phyloP scores from a whole-genome alignment of 2,888 invertebrate genomes.

The Tenthredo distinguenda region DNA sequence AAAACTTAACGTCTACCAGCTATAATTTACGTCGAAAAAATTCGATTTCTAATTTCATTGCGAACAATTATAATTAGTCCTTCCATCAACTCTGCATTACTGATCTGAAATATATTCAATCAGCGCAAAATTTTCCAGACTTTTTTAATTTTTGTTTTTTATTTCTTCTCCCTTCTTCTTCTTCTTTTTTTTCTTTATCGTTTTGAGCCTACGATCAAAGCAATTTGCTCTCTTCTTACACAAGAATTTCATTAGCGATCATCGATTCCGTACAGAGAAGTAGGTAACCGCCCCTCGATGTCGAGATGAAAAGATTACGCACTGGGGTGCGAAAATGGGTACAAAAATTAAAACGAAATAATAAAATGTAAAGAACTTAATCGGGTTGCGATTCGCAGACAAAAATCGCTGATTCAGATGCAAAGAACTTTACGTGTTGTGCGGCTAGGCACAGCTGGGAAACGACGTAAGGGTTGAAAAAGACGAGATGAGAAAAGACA shows the following conservation, averaged over 20 bases:
- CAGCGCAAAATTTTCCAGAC: background rate
- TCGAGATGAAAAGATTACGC: background rate
- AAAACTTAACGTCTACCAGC: background rate
- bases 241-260: background rate
- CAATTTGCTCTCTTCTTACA: background rate
- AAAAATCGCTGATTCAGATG: background rate
- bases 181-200: background rate
- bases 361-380: background rate
- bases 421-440: background rate
- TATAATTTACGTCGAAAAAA: background rate
- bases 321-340: background rate
- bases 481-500: background rate
- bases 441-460: background rate
- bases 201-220: background rate
- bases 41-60: background rate
- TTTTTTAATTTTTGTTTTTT: too few relatives aligned
- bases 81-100: background rate
- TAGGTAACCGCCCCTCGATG: background rate
- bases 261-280: background rate
- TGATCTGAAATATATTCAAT: background rate
- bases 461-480: background rate
- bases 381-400: background rate
- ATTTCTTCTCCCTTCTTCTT: background rate
- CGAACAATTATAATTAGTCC: background rate
- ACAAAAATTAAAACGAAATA: background rate